Base-by-base conservation (phyloP, 2,888 invertebrate species). In the Lampropteryx suffumata region DNA sequence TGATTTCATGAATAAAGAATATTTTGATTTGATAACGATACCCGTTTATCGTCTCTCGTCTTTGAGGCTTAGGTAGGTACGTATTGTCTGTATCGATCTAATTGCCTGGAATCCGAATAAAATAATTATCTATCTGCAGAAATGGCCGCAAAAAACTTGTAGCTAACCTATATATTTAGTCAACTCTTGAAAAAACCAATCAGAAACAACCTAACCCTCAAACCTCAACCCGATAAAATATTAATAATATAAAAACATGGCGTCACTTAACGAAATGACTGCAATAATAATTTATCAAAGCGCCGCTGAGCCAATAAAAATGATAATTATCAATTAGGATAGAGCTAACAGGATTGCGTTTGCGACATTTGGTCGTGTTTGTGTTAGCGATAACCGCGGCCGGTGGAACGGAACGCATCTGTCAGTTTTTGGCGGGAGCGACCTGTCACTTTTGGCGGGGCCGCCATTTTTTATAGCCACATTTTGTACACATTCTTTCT, bases 351-450 rank as follows among this genome's bases (percentile, higher is more conserved):
- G 68, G 66, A 67, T 67, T 64, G 59, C 57, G 61, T 58, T 39
- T 48, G 79, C 71, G 81, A 85, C 88, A 88, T 88, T 88, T 89
- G 89, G 83, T 30, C 60, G 50, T 89, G 84, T 89, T 88, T 87
- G 83, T 73, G 70, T 75, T 77, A 77, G 67, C 79, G 86, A 86
- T 86, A 60, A 59, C 44, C 47, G 41, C 26, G 36, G 5, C 28
- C 36, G 32, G 46, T 50, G 49, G 26, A 59, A 53, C 46, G 49
- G 54, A 44, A 42, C 61, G 55, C 64, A 64, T 63, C 64, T 64
- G 64, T 63, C 64, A 57, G 36, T 28, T 59, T 62, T 51, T 54
- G 50, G 52, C 52, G 42, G 49, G 44, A 46, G 35, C 28, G 51
- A 51, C 33, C 30, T 53, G 43, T 53, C 52, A 44, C 7, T 1